These are phyloP conservation scores for Montifringilla adamsi DNA, from an alignment of 2,113 vertebrate species.

Conservation along the genomic window DNA sequence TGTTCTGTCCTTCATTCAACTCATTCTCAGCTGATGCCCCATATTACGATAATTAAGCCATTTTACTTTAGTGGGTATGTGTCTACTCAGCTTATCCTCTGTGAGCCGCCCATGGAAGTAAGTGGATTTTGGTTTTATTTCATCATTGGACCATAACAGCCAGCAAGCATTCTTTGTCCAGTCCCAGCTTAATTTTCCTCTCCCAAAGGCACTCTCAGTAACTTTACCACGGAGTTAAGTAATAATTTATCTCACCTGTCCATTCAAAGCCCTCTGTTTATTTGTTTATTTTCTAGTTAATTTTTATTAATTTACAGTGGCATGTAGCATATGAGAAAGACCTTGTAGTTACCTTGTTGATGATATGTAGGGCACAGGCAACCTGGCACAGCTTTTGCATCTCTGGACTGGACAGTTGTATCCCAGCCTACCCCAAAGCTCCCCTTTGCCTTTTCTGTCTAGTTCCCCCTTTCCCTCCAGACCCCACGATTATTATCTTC, in stretches of 20 bases:
- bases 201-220: not conserved
- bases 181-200: not conserved
- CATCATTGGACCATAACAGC: not conserved
- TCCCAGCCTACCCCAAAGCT: not conserved
- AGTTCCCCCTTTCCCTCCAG: not conserved
- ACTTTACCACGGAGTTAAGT: not conserved
- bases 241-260: not conserved
- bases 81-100: not conserved
- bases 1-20: not conserved
- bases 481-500: not conserved
- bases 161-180: not conserved
- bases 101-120: not conserved
- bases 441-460: not conserved
- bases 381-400: not conserved
- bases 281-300: not conserved
- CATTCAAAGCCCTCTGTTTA: not conserved
- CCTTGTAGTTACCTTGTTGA: not conserved
- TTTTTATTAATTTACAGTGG: not conserved
- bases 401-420: not conserved
- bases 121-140: not conserved
- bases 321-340: not conserved
- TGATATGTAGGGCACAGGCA: not conserved
- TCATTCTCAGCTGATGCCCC: not conserved
- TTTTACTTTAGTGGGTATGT: not conserved
- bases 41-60: not conserved